Evolutionary conservation across 30 jellyfish, hydroid and myxozoan species (phyloP).

Genomic region (Aurelia coerulea): DNA sequence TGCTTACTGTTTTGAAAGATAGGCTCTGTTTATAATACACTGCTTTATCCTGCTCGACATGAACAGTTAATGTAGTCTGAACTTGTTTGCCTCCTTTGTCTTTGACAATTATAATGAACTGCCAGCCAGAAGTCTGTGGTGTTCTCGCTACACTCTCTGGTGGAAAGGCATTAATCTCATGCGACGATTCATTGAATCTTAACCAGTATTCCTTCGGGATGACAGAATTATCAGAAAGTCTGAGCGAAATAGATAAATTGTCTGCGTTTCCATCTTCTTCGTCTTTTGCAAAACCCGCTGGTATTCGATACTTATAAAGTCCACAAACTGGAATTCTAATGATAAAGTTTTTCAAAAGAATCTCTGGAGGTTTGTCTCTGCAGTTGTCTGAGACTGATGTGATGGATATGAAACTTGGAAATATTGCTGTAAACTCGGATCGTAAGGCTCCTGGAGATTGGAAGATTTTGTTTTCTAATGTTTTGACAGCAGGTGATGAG

Average conservation of each 20-base stretch:
- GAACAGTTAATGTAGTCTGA: slow-evolving; percentile 20
- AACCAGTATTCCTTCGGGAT: slow-evolving; percentile 81
- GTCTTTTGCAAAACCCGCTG: slow-evolving; percentile 72
- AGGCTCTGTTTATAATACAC: slow-evolving; percentile 20
- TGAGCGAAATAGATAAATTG: slow-evolving; percentile 59
- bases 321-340: slow-evolving; percentile 82
- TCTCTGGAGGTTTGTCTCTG: slow-evolving; percentile 83
- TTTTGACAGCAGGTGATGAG: slow-evolving; percentile 17
- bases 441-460: slow-evolving; percentile 41
- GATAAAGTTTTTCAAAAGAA: slow-evolving; percentile 43
- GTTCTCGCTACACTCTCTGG: slow-evolving; percentile 57
- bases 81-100: slow-evolving; percentile 68
- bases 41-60: slow-evolving; percentile 10
- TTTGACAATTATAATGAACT: slow-evolving; percentile 32
- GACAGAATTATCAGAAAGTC: slow-evolving; percentile 18
- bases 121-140: slow-evolving; percentile 51
- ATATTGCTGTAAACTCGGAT: slow-evolving; percentile 45
- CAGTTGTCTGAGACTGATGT: slow-evolving; percentile 82
- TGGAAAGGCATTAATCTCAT: slow-evolving; percentile 78
- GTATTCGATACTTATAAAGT: slow-evolving; percentile 37
- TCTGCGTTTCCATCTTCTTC: slow-evolving; percentile 71
- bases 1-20: slow-evolving; percentile 55
- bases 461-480: slow-evolving; percentile 43
- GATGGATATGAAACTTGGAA: slow-evolving; percentile 23
- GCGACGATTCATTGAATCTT: slow-evolving; percentile 57